phyloP scores from a whole-genome alignment of 37 sponge, comb jelly and placozoan genomes.

The Mnemiopsis leidyi region DNA sequence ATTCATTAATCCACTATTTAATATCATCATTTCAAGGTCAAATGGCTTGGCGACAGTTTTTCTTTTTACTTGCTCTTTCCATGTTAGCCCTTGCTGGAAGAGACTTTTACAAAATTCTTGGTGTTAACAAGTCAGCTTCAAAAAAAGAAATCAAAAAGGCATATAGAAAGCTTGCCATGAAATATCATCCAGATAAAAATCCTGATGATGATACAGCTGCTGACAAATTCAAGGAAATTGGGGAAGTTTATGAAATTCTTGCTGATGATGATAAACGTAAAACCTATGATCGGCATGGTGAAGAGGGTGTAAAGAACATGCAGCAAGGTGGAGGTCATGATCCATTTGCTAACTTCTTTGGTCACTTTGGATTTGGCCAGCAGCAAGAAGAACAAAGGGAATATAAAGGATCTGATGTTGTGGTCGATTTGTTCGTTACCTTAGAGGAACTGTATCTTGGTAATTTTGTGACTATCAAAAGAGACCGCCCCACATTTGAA shows the following conservation, averaged over 20 bases:
- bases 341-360: conserved; percentile 65
- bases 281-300: conserved; percentile 88
- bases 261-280: conserved; percentile 82
- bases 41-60: conserved; percentile 25
- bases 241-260: conserved; percentile 91
- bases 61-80: not conserved
- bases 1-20: no score
- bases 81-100: conserved; percentile 68
- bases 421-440: conserved; percentile 13
- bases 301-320: conserved; percentile 75
- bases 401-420: conserved; percentile 46
- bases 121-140: conserved; percentile 75
- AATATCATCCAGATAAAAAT: conserved; percentile 95
- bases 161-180: conserved; percentile 89
- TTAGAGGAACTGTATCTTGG: conserved; percentile 58
- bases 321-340: conserved; percentile 46
- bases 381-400: conserved; percentile 34
- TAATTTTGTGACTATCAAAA: conserved; percentile 68
- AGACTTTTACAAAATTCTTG: conserved; percentile 96
- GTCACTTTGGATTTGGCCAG: conserved; percentile 48
- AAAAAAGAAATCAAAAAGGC: conserved; percentile 96
- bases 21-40: not conserved
- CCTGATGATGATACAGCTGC: conserved; percentile 79
- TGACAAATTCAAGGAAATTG: conserved; percentile 89
- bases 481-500: conserved; percentile 85